These are phyloP conservation scores for Saxicola maurus DNA, from an alignment of 2,797 vertebrate species.

Conservation along the genomic window DNA sequence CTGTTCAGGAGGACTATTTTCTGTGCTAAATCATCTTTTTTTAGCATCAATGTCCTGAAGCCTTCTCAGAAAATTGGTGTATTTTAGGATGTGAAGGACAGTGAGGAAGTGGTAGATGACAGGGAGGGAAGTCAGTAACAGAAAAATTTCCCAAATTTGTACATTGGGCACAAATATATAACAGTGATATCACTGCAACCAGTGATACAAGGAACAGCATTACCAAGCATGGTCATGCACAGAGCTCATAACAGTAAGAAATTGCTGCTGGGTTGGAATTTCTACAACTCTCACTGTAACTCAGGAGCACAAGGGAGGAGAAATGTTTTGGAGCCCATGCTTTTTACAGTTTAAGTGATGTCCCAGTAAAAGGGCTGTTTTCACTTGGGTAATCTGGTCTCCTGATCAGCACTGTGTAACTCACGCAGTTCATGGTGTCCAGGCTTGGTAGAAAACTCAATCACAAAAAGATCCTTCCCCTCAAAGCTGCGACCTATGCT, in stretches of 20 bases:
- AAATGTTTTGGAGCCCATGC: background rate
- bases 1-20: background rate
- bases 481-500: conserved; percentile 93
- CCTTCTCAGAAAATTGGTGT: background rate
- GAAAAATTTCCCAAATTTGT: background rate
- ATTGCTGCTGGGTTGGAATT: background rate
- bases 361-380: background rate
- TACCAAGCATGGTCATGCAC: background rate
- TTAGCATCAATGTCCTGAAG: background rate
- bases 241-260: background rate
- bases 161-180: background rate
- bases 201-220: background rate
- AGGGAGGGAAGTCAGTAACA: background rate
- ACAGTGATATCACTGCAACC: background rate
- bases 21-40: background rate
- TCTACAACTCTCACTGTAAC: background rate
- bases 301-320: background rate
- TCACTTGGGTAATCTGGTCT: background rate
- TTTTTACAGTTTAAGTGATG: background rate
- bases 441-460: conserved; percentile 90
- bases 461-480: conserved; percentile 88
- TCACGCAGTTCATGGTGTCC: conserved; percentile 91
- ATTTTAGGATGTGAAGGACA: background rate
- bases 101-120: background rate
- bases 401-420: conserved; percentile 32